phyloP scores from a whole-genome alignment of 2,797 vertebrate species.

The Lagocephalus sceleratus region DNA sequence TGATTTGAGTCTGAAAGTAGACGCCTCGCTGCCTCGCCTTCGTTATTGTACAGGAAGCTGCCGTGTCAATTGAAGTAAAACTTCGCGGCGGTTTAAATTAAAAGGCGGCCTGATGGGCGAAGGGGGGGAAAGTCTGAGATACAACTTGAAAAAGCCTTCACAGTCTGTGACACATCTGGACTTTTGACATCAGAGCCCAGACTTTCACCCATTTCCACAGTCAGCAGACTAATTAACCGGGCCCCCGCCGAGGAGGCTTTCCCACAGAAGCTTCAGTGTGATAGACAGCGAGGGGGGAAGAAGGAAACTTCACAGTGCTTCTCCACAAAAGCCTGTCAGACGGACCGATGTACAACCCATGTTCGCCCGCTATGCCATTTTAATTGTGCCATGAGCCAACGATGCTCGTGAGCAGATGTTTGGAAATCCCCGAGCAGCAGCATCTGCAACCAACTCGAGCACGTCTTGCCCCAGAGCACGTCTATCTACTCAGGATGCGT shows the following conservation, averaged over 20 bases:
- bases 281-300: conserved; percentile 33
- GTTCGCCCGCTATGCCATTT: conserved; percentile 16
- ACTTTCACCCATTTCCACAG: conserved; percentile 15
- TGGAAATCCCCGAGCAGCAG: conserved; percentile 6
- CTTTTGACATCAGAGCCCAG: conserved; percentile 31
- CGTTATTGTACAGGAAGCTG: conserved; percentile 10
- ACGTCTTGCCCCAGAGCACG: background rate
- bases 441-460: background rate
- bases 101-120: background rate
- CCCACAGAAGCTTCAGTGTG: conserved; percentile 35
- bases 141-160: conserved; percentile 28
- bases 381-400: conserved; percentile 25
- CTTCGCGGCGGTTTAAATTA: background rate
- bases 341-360: conserved; percentile 3
- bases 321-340: conserved; percentile 45
- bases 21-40: conserved; percentile 11
- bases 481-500: conserved; percentile 9
- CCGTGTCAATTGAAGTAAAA: conserved; percentile 3
- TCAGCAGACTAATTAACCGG: conserved; percentile 52
- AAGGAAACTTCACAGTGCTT: conserved; percentile 19
- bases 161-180: conserved; percentile 35
- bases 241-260: conserved; percentile 25
- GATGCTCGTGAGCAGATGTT: conserved; percentile 17
- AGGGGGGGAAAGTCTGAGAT: conserved; percentile 24
- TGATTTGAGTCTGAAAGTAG: conserved; percentile 1